A percentile compares a stretch with the other conserved stretches of the same genome.
Conservation (phyloP, 2,797 vertebrate genomes). For the Trematocara caparti region DNA sequence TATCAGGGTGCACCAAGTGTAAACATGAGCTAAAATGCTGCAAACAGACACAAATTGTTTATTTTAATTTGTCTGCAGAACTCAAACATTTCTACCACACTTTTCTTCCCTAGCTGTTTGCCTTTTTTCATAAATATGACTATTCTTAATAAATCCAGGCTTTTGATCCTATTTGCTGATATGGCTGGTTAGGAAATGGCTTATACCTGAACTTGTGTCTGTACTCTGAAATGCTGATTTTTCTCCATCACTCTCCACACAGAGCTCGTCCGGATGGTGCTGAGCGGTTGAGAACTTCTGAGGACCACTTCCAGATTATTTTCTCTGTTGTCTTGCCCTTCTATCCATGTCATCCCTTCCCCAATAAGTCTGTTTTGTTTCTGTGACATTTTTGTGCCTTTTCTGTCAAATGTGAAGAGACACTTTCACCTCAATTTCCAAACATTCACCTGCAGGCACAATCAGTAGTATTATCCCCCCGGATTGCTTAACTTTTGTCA, state of each 20-base stretch:
- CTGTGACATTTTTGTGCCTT: slow-evolving; percentile 58
- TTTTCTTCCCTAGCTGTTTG: not conserved
- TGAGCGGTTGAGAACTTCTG: slow-evolving; percentile 71
- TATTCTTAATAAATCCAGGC: not conserved
- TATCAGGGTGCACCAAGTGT: not conserved
- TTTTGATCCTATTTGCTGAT: not conserved
- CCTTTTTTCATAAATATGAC: not conserved
- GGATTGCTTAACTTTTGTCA: not conserved
- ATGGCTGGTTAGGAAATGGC: not conserved
- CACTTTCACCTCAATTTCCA: slow-evolving; percentile 17
- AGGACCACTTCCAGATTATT: slow-evolving; percentile 25
- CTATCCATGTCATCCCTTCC: slow-evolving; percentile 17
- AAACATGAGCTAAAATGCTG: not conserved
- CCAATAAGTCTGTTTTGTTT: slow-evolving; percentile 17
- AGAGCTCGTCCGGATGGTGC: slow-evolving; percentile 81
- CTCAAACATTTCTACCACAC: not conserved
- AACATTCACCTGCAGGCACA: slow-evolving; percentile 12
- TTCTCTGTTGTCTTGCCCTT: slow-evolving; percentile 28
- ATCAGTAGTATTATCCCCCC: not conserved
- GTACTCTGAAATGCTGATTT: not conserved
- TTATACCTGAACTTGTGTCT: not conserved
- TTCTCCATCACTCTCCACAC: slow-evolving; percentile 9
- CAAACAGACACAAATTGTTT: not conserved
- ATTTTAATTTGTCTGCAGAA: not conserved
- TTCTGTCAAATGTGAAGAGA: slow-evolving; percentile 53